Evolutionary conservation across 1,140 invertebrate genomes (phyloP), one percentile per base, ranked within the genome.

Genomic region (Meloidogyne hapla): DNA sequence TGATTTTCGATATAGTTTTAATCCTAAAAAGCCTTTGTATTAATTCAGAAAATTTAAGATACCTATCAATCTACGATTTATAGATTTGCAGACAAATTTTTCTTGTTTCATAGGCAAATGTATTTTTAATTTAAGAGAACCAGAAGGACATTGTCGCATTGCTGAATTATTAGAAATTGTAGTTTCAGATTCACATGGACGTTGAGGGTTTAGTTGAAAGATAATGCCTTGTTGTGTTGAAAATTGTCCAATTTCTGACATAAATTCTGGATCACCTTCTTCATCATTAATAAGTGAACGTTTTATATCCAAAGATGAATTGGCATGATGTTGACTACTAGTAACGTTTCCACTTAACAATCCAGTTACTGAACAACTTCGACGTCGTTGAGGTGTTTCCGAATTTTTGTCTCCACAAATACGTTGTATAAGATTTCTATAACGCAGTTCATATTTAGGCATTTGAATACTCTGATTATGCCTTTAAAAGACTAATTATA

Each of bases 391-490:
- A n/a, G 38, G 18, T 33, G 18, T 1, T 33, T 66, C 38, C 5
- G 28, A 66, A 66, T 66, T 38, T 21, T 26, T 70, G 21, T 33
- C 26, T 23, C 45, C 69, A 63, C 26, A 40, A 28, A 66, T 70
- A 70, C 69, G 84, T 62, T 75, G 42, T 15, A 68, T 38, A 26
- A 82, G 71, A 45, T 64, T 76, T 15, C 67, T 56, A 66, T 81
- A 83, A 38, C 78, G 40, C 6, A 65, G 64, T 33, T 84, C 81
- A 68, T 86, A 85, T 40, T 78, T 77, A 23, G n/a, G 23, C 61
- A 81, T 78, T 8, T 67, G 63, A 42, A 61, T 69, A 38, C 69
- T 23, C 18, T 72, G 63, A 21, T 77, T 64, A 40, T 83, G 71
- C 80, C 81, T 82, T 33, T 33, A 33, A 28, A 69, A 85, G 77